phyloP scores from a whole-genome alignment of 2,888 invertebrate genomes.

The Ochropacha duplaris region DNA sequence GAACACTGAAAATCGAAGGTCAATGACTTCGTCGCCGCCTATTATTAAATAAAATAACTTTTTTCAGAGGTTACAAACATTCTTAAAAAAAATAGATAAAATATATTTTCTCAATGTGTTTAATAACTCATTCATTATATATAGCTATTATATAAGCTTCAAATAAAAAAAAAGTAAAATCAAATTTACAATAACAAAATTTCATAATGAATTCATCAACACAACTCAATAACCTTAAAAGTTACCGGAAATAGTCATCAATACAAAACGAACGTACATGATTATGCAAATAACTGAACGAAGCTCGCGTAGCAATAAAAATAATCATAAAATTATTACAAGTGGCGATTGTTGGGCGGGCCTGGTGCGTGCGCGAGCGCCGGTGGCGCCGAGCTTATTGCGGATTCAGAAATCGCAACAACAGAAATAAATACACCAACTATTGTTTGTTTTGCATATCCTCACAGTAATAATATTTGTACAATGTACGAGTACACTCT shows the following conservation, averaged over 20 bases:
- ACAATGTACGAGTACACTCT: not conserved
- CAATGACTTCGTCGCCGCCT: conserved; percentile 24
- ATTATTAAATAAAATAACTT: conserved; percentile 11
- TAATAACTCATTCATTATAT: no score
- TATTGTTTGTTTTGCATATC: conserved; percentile 28
- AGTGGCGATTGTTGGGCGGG: not conserved
- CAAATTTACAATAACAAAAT: not conserved
- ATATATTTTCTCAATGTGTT: no score
- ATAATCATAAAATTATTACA: not conserved
- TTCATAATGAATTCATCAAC: no score
- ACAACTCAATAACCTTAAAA: not conserved
- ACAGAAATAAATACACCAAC: conserved; percentile 25
- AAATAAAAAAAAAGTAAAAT: not conserved
- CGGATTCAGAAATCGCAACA: conserved; percentile 25
- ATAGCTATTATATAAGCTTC: no score
- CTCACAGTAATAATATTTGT: conserved; percentile 1
- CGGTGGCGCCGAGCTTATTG: conserved; percentile 20
- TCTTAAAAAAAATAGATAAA: no score
- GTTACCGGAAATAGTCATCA: not conserved
- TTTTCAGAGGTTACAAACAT: not conserved
- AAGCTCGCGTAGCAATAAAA: not conserved
- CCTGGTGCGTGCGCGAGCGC: conserved; percentile 10
- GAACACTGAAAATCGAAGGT: conserved; percentile 30
- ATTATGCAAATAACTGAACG: not conserved
- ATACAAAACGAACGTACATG: not conserved